Conservation (phyloP, 1,140 invertebrate species). For the Panulirus ornatus region DNA sequence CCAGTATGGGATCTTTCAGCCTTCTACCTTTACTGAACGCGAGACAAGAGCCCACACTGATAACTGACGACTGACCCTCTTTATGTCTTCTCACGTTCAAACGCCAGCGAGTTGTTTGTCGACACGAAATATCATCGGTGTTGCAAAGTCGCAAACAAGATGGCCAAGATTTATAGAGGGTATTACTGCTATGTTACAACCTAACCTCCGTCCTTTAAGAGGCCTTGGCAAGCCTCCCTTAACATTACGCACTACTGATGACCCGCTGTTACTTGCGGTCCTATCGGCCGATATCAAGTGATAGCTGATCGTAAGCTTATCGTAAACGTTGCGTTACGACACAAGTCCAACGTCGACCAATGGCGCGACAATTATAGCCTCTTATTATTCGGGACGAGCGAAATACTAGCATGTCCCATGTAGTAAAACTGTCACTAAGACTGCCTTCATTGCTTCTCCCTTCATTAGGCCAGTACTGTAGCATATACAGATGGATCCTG, state of each 20-base stretch:
- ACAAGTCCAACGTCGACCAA: slow-evolving; percentile 30
- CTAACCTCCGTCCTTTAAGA: neutral
- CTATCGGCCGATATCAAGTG: slow-evolving; percentile 50
- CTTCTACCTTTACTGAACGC: too few species aligned
- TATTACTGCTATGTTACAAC: neutral
- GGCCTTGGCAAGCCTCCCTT: neutral
- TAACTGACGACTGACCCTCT: too few species aligned
- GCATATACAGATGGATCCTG: neutral
- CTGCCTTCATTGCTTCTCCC: slow-evolving; percentile 23
- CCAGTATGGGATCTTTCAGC: neutral
- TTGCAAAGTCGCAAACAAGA: too few species aligned
- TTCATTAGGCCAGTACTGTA: slow-evolving; percentile 13
- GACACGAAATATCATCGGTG: too few species aligned
- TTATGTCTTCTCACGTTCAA: too few species aligned
- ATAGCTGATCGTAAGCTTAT: slow-evolving; percentile 52
- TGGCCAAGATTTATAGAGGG: neutral
- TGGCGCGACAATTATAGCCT: slow-evolving; percentile 24
- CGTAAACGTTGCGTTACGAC: slow-evolving; percentile 46
- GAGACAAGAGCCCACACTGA: too few species aligned
- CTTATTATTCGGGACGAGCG: slow-evolving; percentile 19
- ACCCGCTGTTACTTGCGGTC: slow-evolving; percentile 38
- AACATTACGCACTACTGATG: slow-evolving; percentile 3
- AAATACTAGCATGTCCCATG: slow-evolving; percentile 27
- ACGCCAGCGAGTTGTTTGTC: too few species aligned
- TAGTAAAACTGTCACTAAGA: slow-evolving; percentile 37